Conservation (phyloP, 2,113 vertebrate species). For the Osmerus mordax region DNA sequence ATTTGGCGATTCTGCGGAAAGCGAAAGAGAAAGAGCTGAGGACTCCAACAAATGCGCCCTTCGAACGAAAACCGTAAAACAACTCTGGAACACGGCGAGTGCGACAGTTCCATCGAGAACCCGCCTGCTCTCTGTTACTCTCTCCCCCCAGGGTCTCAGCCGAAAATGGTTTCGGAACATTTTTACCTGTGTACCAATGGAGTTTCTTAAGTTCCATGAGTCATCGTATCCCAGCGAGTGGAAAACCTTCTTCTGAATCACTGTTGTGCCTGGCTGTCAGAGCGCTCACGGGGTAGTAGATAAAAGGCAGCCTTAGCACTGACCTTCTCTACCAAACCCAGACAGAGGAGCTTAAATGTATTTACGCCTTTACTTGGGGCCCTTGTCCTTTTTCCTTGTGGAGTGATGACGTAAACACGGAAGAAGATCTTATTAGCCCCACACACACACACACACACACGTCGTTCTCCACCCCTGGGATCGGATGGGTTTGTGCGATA, state of each 20-base stretch:
- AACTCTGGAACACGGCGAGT: no score
- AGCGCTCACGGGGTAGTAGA: background rate
- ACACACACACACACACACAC: no score
- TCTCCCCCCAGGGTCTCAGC: background rate
- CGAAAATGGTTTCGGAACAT: background rate
- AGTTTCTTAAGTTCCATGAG: background rate
- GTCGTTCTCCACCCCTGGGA: background rate
- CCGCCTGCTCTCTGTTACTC: background rate
- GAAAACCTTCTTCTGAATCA: background rate
- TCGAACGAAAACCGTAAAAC: no score
- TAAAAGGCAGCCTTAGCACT: background rate
- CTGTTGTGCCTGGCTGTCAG: background rate
- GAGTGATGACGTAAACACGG: background rate
- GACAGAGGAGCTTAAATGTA: no score
- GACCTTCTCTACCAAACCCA: no score
- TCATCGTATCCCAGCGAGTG: background rate
- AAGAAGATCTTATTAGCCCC: background rate
- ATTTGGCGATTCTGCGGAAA: no score
- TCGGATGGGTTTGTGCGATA: conserved; percentile 7
- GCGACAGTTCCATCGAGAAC: background rate
- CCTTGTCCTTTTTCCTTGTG: background rate
- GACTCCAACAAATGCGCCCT: no score
- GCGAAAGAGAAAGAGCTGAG: no score
- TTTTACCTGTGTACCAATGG: background rate
- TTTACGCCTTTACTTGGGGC: background rate